phyloP scores from a whole-genome alignment of 1,140 invertebrate genomes.

The Scaptomyza montana region DNA sequence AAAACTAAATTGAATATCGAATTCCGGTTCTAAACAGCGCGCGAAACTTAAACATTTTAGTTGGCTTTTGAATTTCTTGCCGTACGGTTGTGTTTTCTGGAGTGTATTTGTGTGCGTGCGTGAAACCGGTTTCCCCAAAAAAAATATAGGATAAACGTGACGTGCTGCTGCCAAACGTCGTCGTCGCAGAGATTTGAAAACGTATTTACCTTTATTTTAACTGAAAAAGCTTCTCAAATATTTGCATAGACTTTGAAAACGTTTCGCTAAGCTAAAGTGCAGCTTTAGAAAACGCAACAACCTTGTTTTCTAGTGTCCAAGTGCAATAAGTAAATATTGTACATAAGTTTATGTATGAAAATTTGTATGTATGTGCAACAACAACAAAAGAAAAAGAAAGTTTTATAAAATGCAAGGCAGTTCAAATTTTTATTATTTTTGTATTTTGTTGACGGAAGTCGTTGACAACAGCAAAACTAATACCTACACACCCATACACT shows the following conservation, averaged over 20 bases:
- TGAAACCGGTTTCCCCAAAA: constrained; percentile 58
- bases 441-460: constrained; percentile 76
- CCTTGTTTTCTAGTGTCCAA: not conserved
- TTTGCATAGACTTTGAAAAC: constrained; percentile 40
- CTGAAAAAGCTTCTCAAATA: constrained; percentile 61
- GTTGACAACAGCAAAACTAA: constrained; percentile 33
- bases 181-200: constrained; percentile 24
- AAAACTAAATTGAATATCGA: constrained; percentile 41
- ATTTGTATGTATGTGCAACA: constrained; percentile 18
- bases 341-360: not conserved
- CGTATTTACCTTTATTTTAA: constrained; percentile 50
- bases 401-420: constrained; percentile 53
- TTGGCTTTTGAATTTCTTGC: constrained; percentile 76
- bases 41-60: constrained; percentile 60
- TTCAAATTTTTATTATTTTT: constrained; percentile 14
- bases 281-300: constrained; percentile 33
- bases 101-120: not conserved
- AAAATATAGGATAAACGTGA: constrained; percentile 42
- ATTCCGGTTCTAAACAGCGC: constrained; percentile 64
- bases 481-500: not conserved
- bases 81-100: constrained; percentile 67
- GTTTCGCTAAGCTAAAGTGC: constrained; percentile 49
- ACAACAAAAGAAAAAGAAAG: constrained; percentile 74
- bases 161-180: constrained; percentile 24
- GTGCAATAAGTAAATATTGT: constrained; percentile 19